Base-by-base conservation (phyloP, 2,888 invertebrate species). In the Ophion costatus region DNA sequence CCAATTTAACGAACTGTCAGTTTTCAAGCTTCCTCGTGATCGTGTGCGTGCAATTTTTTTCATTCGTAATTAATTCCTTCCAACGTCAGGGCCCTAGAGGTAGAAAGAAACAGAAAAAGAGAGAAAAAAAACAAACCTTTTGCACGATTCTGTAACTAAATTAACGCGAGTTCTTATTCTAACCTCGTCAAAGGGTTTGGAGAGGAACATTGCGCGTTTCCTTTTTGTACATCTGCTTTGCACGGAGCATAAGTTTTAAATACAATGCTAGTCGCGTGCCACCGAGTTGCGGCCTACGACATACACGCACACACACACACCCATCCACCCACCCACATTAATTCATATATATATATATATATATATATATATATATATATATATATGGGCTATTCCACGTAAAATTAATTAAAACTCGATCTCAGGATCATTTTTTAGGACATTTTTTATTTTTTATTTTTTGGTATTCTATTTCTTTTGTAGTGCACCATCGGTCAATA, bases 231-330 rank as follows among this genome's bases (percentile, higher is more conserved):
- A 92, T 92, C 92, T 93, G 92, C 88, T 88, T 80, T 66, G 45
- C 81, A 38, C 38, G 38, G 38, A 38, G 38, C 84, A 66, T 67
- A 56, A 78, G 67, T 59, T 93, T 93, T 91, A 90, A 92, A 93
- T 92, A 92, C 91, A 92, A 92, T 91, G 90, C 91, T 89, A 89
- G 91, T 92, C 92, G 93, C 92, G 91, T 92, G 91, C 88, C 90
- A 86, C 76, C 81, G 87, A 90, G 85, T 63, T 82, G 29, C 80
- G 24, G 57, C 61, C 42, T 61, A 83, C 87, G 76, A 86, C 87
- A 86, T 87, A 86, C 89, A 89, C 90, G 89, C 88, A 88, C 88
- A 89, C 86, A 14, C 20, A 57, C 11, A 64, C 17, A 63, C 22
- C 4, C 22, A 24, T 22, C 17, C 24, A 64, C 10, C 78, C 38